Percentiles rank a stretch among this genome's conserved stretches.
phyloP scores from a whole-genome alignment of 2,113 vertebrate genomes.

The Solea senegalensis region DNA sequence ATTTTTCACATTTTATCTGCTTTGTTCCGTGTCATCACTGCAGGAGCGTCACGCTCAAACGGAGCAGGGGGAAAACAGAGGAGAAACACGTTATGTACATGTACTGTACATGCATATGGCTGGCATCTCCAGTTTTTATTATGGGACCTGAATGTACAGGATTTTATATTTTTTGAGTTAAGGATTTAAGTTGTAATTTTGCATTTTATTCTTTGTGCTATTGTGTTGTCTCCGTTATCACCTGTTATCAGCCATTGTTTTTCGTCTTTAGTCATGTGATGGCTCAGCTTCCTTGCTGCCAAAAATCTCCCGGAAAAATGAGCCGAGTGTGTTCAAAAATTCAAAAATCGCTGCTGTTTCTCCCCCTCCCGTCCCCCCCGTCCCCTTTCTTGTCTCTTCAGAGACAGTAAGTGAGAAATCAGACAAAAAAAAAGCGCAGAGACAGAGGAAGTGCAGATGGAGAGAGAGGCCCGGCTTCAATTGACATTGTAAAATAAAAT shows the following conservation, averaged over 20 bases:
- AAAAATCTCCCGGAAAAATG: constrained; percentile 42
- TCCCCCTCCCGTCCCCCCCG: too few species aligned
- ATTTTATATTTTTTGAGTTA: too few species aligned
- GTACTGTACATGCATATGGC: too few species aligned
- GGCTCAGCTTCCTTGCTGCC: constrained; percentile 24
- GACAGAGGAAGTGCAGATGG: constrained; percentile 23
- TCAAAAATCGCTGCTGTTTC: neutral
- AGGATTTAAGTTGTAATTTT: too few species aligned
- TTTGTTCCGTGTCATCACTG: constrained; percentile 53
- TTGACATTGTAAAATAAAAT: constrained; percentile 97
- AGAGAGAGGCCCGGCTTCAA: constrained; percentile 86
- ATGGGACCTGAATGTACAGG: too few species aligned
- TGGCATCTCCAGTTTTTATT: neutral
- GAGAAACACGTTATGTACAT: neutral
- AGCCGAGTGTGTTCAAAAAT: constrained; percentile 18
- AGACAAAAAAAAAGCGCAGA: constrained; percentile 39
- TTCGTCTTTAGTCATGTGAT: constrained; percentile 26
- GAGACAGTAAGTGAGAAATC: constrained; percentile 39
- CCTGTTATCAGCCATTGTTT: constrained; percentile 12
- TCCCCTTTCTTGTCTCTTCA: constrained; percentile 3
- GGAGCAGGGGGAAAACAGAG: constrained; percentile 1
- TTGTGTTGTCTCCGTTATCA: constrained; percentile 3
- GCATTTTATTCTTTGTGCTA: too few species aligned
- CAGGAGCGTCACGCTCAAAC: constrained; percentile 15
- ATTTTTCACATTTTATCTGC: constrained; percentile 42